Evolutionary conservation across 2,797 vertebrate genomes (phyloP), one percentile per base, ranked within the genome.

Genomic region (Columba guinea): DNA sequence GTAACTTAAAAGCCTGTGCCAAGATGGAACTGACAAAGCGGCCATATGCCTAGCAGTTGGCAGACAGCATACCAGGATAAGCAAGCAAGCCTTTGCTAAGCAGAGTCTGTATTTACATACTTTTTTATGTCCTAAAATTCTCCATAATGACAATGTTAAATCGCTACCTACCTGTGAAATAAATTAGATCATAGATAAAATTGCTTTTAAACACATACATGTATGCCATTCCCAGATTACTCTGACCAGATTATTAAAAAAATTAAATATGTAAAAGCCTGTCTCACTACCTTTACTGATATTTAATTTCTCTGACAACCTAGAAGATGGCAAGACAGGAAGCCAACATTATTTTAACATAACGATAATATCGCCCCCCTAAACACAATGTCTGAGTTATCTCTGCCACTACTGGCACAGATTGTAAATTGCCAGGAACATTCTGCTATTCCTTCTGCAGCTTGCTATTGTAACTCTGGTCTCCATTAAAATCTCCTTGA

Each of bases 11-110:
- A 89, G 68, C 34, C 79, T 75, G 34, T 56, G 74, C 76, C 78
- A 96, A 93, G 46, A 92, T 62, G 41, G 90, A 97, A 94, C 34
- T 91, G 86, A 91, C 90, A 82, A 95, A 89, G 70, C 56, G 35
- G n/a, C 59, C 70, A 49, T 65, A 90, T 52, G 89, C 88, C 87
- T 93, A 90, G 91, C 27, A 78, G 56, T 32, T 97, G 90, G 90
- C 93, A 96, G 93, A 78, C 24, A 77, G 52, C 51, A 90, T 20
- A 83, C 15, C 60, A 59, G 22, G 17, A 37, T 58, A 77, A 84
- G 86, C 35, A 85, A 94, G 65, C 69, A 84, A 90, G 26, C 11
- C 60, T 87, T 94, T 96, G 91, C 74, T 95, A 96, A 75, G 63
- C 28, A 75, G 2, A 91, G 30, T 32, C 63, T 80, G 2, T 39